phyloP scores from a whole-genome alignment of 2,888 invertebrate genomes.

The Stegophylla sp. region DNA sequence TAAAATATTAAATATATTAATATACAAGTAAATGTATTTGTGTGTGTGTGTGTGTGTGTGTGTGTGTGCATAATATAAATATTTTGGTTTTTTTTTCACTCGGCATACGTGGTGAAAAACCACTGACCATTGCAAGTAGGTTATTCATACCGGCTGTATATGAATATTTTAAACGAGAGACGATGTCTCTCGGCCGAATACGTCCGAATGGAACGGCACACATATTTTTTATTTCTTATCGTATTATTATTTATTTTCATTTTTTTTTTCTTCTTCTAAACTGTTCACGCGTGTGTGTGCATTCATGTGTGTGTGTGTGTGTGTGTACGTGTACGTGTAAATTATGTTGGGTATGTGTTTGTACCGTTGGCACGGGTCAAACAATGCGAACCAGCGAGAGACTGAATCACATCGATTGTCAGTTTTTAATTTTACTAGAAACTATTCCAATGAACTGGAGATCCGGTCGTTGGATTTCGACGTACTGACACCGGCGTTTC shows the following conservation, averaged over 20 bases:
- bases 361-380: not conserved
- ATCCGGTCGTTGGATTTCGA: slow-evolving; percentile 21
- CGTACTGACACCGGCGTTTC: not conserved
- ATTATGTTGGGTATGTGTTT: not conserved
- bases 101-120: slow-evolving; percentile 8
- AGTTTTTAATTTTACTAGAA: not conserved
- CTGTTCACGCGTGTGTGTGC: not conserved
- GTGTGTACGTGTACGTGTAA: not conserved
- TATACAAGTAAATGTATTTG: not conserved
- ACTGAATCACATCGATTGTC: slow-evolving; percentile 15
- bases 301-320: not conserved
- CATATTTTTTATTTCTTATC: not conserved
- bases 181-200: slow-evolving; percentile 15
- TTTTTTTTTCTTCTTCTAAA: not conserved
- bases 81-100: not conserved
- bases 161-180: slow-evolving; percentile 46
- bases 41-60: not conserved
- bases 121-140: slow-evolving; percentile 57
- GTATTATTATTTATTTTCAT: not conserved
- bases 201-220: slow-evolving; percentile 8
- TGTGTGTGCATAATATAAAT: not conserved
- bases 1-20: not conserved
- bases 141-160: slow-evolving; percentile 48
- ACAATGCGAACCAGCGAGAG: slow-evolving; percentile 8
- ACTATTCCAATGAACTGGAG: slow-evolving; percentile 18